phyloP scores from a whole-genome alignment of 2,888 invertebrate genomes.

The Pterostichus madidus region DNA sequence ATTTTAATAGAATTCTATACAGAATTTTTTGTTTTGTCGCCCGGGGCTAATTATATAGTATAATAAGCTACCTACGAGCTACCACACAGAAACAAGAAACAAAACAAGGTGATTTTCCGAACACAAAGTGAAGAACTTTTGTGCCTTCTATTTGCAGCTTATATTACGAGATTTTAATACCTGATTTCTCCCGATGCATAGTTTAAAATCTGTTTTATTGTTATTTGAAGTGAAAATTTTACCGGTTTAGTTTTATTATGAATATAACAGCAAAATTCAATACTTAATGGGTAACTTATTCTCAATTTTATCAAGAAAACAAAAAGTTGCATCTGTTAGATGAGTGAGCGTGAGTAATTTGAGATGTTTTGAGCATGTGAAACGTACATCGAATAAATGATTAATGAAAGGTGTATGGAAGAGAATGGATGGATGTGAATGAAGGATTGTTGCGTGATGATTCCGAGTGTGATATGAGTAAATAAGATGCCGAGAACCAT shows the following conservation, averaged over 20 bases:
- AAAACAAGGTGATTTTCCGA: background rate
- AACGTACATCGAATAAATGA: too few relatives aligned
- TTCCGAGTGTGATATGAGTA: too few relatives aligned
- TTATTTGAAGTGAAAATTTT: background rate
- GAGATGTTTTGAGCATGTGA: too few relatives aligned
- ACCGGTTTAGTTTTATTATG: background rate
- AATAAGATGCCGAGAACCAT: too few relatives aligned
- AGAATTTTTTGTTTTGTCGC: background rate
- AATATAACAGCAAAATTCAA: too few relatives aligned
- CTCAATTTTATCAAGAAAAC: too few relatives aligned
- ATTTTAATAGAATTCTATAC: background rate
- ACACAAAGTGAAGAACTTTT: background rate
- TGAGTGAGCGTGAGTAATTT: too few relatives aligned
- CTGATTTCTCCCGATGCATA: background rate
- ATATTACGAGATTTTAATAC: conserved; percentile 17
- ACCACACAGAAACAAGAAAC: background rate
- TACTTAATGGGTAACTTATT: too few relatives aligned
- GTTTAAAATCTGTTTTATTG: conserved; percentile 17
- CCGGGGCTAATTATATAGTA: background rate
- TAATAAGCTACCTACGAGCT: background rate
- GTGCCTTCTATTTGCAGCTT: background rate
- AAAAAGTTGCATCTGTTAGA: too few relatives aligned
- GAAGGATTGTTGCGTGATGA: too few relatives aligned
- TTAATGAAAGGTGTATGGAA: too few relatives aligned
- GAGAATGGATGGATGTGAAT: too few relatives aligned